Percentiles rank a stretch among this genome's conserved stretches.
Evolutionary conservation across 35 echinoderm and acorn worm genomes (phyloP).

Genomic region (Lytechinus pictus): DNA sequence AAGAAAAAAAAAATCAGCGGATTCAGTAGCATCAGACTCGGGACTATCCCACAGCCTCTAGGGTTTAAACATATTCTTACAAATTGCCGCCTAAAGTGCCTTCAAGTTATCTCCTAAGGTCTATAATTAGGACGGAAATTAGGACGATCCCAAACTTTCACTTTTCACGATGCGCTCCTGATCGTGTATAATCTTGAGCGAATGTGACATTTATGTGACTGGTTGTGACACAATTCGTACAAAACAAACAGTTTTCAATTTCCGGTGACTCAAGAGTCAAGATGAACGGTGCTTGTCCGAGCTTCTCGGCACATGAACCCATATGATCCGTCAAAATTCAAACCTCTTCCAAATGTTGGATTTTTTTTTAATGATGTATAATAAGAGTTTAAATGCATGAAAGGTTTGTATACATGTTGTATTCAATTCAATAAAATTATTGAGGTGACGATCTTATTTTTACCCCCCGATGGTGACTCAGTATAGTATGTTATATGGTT

Average conservation of each 20-base stretch:
- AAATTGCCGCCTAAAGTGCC: neutral
- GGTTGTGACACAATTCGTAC: neutral
- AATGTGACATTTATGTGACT: conserved; percentile 2
- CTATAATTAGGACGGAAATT: neutral
- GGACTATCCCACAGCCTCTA: neutral
- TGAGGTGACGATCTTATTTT: no score
- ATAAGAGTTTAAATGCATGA: neutral
- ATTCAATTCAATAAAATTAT: neutral
- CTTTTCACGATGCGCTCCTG: neutral
- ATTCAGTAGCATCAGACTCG: neutral
- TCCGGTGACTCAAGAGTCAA: neutral
- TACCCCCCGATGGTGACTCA: no score
- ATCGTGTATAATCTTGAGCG: neutral
- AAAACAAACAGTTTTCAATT: neutral
- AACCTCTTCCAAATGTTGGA: neutral
- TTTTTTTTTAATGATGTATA: neutral
- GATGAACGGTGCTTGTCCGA: neutral
- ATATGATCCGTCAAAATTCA: neutral
- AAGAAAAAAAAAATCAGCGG: no score
- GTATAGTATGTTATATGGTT: no score
- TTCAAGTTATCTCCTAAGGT: neutral
- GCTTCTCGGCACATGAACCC: neutral
- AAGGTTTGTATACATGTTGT: neutral
- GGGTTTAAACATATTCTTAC: neutral
- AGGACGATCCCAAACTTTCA: neutral